These are phyloP conservation scores for Selene dorsalis DNA, from an alignment of 2,797 vertebrate species.

Conservation along the genomic window DNA sequence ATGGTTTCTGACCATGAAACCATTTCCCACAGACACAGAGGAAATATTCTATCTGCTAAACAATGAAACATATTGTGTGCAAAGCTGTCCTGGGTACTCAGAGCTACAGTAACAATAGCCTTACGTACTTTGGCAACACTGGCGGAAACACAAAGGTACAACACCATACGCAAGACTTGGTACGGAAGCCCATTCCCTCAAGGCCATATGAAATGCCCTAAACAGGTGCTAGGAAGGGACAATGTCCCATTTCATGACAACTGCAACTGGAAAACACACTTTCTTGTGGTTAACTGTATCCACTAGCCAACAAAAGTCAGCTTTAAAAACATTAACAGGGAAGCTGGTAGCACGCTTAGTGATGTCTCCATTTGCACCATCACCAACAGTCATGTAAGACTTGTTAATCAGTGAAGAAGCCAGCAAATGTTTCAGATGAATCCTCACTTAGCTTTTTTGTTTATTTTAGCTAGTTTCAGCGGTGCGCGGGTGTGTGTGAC, in stretches of 20 bases:
- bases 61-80: conserved; percentile 51
- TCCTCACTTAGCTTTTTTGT: neutral
- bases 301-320: neutral
- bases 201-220: conserved; percentile 42
- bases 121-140: conserved; percentile 44
- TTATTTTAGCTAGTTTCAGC: neutral
- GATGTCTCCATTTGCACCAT: neutral
- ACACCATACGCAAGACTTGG: neutral
- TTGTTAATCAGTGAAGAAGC: neutral
- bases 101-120: conserved; percentile 58
- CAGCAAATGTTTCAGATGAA: neutral
- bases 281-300: neutral
- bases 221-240: conserved; percentile 19
- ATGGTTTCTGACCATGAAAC: conserved; percentile 6
- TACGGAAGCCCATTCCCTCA: conserved; percentile 25
- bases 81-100: conserved; percentile 25
- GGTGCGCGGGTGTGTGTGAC: neutral
- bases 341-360: neutral
- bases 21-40: conserved; percentile 1
- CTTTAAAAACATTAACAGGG: neutral
- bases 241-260: neutral
- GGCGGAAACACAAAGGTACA: conserved; percentile 38
- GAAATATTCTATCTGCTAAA: conserved; percentile 49
- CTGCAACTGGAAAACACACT: conserved; percentile 10
- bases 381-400: neutral